Evolutionary conservation across 2,113 vertebrate species (phyloP), one percentile per base, ranked within the genome.

Genomic region (Catharus minimus): DNA sequence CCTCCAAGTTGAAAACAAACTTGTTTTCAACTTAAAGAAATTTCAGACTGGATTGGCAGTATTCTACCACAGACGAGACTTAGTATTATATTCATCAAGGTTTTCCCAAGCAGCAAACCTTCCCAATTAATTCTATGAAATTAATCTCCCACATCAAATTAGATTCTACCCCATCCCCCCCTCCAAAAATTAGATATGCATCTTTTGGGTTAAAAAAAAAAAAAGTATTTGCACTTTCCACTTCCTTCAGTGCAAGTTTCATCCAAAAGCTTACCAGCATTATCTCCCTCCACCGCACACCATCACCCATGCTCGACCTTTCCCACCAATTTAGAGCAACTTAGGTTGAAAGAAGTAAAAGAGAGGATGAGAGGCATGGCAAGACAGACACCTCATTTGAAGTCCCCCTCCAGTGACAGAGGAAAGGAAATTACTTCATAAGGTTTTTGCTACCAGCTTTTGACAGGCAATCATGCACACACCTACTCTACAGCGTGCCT

Each of bases 261-360:
- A 47, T 16, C 66, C 49, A 38, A 60, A 82, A 90, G 21, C 20
- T 41, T 32, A 72, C 15, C 26, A 65, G 39, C 10, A 24, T 36
- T 49, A 61, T 61, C 56, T 22, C 39, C 24, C 55, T 1, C 14
- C 47, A 41, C 18, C 0, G 0, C 60, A 80, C 43, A 50, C 38
- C 30, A 69, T 21, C 60, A 71, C 2, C 56, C 64, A 46, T 0
- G 0, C 38, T 28, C 2, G 0, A 32, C 38, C 50, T n/a, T 81
- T 71, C 67, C 41, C 55, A 71, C 47, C 39, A 44, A 1, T 49
- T 74, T n/a, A 74, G 23, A 28, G 52, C 15, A 39, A 23, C 22
- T 33, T 10, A 28, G 28, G 46, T 4, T 41, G 49, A 72, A 89
- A 81, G 64, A 2, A 72, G 8, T 6, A 32, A 28, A 33, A 77